These are phyloP conservation scores for Odiellus spinosus DNA, from an alignment of 2,888 invertebrate genomes.

Conservation along the genomic window DNA sequence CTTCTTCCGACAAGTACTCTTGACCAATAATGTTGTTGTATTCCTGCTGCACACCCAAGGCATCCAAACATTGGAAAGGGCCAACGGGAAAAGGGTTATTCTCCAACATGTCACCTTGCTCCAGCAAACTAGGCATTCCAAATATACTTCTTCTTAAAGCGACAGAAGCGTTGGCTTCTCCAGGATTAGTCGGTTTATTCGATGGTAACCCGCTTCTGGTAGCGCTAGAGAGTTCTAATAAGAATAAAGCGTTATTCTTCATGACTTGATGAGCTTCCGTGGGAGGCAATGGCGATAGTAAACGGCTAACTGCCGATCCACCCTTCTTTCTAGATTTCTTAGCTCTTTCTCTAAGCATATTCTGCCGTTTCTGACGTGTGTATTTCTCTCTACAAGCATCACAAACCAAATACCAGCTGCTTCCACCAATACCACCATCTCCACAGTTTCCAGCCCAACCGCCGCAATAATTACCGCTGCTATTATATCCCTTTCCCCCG, in stretches of 20 bases:
- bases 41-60: constrained; percentile 33
- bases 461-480: constrained; percentile 67
- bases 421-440: constrained; percentile 57
- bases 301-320: constrained; percentile 19
- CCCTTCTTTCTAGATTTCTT: constrained; percentile 17
- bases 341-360: constrained; percentile 21
- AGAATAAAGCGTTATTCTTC: constrained; percentile 84
- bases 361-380: constrained; percentile 29
- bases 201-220: constrained; percentile 27
- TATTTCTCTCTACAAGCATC: constrained; percentile 72
- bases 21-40: constrained; percentile 20
- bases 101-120: constrained; percentile 24
- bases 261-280: constrained; percentile 50
- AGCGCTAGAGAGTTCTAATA: constrained; percentile 72
- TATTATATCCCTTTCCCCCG: constrained; percentile 78
- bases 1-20: constrained; percentile 19
- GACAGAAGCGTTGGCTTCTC: constrained; percentile 11
- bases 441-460: constrained; percentile 82
- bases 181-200: neutral
- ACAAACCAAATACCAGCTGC: constrained; percentile 81
- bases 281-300: constrained; percentile 29
- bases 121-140: constrained; percentile 38
- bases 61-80: constrained; percentile 42
- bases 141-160: constrained; percentile 14
- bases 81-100: constrained; percentile 28